Conservation (phyloP, 2,888 invertebrate genomes). For the Matsumyia berberina region DNA sequence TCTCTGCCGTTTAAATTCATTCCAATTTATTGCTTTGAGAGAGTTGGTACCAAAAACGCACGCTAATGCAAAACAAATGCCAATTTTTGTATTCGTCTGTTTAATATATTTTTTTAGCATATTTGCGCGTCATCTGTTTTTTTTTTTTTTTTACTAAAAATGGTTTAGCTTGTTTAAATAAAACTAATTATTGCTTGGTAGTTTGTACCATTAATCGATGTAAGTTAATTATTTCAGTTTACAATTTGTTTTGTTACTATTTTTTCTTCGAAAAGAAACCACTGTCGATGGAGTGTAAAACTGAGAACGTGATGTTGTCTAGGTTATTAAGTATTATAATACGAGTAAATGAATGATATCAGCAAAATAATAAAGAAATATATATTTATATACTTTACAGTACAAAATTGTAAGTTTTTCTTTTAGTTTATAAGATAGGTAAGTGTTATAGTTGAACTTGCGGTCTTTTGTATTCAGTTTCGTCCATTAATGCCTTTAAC, state of each 20-base stretch:
- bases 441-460: too few relatives aligned
- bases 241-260: constrained; percentile 53
- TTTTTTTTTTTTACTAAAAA: constrained; percentile 1
- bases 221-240: constrained; percentile 49
- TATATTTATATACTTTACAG: constrained; percentile 75
- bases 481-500: too few relatives aligned
- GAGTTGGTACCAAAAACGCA: constrained; percentile 13
- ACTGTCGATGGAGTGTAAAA: constrained; percentile 61
- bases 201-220: constrained; percentile 49
- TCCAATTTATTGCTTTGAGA: constrained; percentile 37
- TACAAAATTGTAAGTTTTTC: constrained; percentile 31
- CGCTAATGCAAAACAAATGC: neutral
- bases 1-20: constrained; percentile 19
- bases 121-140: constrained; percentile 8
- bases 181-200: constrained; percentile 42
- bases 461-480: too few relatives aligned
- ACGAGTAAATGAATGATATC: constrained; percentile 51
- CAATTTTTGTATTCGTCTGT: constrained; percentile 3
- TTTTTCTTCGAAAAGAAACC: constrained; percentile 27
- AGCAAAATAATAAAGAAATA: constrained; percentile 65
- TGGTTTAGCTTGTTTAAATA: constrained; percentile 34
- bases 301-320: constrained; percentile 71
- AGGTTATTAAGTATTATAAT: constrained; percentile 70
- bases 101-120: constrained; percentile 2
- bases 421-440: neutral